A percentile compares a stretch with the other conserved stretches of the same genome.
These are phyloP conservation scores for Cyprinodon tularosa DNA, from an alignment of 2,113 vertebrate species.

Conservation along the genomic window DNA sequence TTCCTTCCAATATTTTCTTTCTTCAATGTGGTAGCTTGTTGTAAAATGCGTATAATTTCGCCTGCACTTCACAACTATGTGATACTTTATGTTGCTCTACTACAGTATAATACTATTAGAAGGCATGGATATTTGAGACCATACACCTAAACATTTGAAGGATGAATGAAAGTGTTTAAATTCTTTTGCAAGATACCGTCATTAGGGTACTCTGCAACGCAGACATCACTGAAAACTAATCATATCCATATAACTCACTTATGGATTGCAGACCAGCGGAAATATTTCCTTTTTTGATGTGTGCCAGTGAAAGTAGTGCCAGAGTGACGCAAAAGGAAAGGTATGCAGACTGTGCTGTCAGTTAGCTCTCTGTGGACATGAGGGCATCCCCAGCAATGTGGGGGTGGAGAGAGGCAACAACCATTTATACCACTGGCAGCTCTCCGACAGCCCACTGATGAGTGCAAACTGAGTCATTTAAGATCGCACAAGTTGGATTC, in stretches of 20 bases:
- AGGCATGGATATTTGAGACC: neutral
- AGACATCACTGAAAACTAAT: constrained; percentile 26
- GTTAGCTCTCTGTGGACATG: constrained; percentile 1
- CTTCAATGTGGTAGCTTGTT: too few species aligned
- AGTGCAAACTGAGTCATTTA: constrained; percentile 2
- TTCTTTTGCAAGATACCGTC: neutral
- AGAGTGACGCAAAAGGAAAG: constrained; percentile 56
- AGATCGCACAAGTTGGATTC: constrained; percentile 1
- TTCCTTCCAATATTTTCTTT: too few species aligned
- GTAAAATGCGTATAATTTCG: too few species aligned
- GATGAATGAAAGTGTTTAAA: neutral
- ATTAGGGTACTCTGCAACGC: constrained; percentile 22
- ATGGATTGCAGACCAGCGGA: constrained; percentile 26
- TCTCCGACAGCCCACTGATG: neutral
- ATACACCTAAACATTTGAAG: neutral
- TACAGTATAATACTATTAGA: too few species aligned
- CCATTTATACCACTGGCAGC: neutral
- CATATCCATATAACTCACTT: constrained; percentile 8
- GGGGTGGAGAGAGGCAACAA: constrained; percentile 19
- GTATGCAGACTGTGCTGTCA: too few species aligned
- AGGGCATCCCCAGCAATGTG: constrained; percentile 36
- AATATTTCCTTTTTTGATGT: constrained; percentile 33
- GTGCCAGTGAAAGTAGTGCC: constrained; percentile 19
- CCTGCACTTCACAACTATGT: too few species aligned
- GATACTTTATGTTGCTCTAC: too few species aligned